phyloP scores from a whole-genome alignment of 2,113 vertebrate species.

The Hirundichthys speculiger region DNA sequence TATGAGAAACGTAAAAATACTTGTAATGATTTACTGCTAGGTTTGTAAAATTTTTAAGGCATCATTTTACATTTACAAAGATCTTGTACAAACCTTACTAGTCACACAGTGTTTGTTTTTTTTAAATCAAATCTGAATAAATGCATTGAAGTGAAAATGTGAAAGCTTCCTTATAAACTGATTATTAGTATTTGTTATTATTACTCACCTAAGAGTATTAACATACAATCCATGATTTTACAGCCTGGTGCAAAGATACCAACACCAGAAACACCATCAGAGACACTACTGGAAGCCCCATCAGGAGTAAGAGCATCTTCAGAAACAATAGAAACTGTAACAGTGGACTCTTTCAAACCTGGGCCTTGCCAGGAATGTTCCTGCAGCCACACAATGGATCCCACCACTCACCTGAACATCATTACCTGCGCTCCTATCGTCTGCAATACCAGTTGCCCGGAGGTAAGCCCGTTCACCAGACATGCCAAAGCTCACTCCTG shows the following conservation, averaged over 20 bases:
- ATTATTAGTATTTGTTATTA: not conserved
- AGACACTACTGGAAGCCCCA: not conserved
- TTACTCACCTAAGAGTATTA: not conserved
- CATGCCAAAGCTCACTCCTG: too few species aligned
- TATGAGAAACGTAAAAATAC: too few species aligned
- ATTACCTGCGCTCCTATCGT: conserved; percentile 67
- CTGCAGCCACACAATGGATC: conserved; percentile 74
- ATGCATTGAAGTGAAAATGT: too few species aligned
- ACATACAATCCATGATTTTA: conserved; percentile 12
- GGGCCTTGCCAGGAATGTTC: conserved; percentile 76
- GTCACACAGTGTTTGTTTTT: too few species aligned
- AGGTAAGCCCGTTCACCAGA: conserved; percentile 66
- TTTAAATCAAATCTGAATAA: too few species aligned
- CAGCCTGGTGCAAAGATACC: conserved; percentile 53
- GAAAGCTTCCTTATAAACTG: too few species aligned
- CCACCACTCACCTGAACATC: conserved; percentile 29
- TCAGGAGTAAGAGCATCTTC: not conserved
- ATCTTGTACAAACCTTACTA: too few species aligned
- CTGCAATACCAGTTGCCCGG: conserved; percentile 78
- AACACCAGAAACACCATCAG: not conserved
- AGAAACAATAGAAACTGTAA: not conserved
- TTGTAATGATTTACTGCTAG: too few species aligned
- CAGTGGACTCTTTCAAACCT: not conserved
- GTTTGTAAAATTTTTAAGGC: too few species aligned
- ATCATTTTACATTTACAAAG: too few species aligned